Percentiles rank a stretch among this genome's conserved stretches.
Conservation (phyloP, 2,113 vertebrate species). For the Physeter macrocephalus region DNA sequence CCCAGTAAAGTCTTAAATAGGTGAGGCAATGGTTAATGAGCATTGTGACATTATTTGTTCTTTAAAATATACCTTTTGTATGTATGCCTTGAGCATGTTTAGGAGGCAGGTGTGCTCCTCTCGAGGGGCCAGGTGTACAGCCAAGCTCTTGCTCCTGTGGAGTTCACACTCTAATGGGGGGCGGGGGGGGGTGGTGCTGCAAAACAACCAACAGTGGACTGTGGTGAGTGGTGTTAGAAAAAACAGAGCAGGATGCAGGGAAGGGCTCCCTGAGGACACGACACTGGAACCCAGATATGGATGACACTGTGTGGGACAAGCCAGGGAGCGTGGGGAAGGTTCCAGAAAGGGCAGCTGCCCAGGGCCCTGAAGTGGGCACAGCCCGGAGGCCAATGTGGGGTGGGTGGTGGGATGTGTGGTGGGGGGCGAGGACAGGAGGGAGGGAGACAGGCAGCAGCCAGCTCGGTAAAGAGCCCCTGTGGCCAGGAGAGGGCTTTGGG, state of each 20-base stretch:
- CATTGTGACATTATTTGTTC: neutral
- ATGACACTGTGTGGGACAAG: too few species aligned
- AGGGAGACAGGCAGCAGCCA: neutral
- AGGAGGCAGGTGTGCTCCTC: neutral
- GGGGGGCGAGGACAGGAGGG: accelerated
- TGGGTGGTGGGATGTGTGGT: accelerated
- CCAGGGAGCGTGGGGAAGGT: neutral
- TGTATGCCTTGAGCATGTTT: neutral
- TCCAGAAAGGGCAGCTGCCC: neutral
- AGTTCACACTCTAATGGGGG: neutral
- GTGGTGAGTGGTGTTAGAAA: neutral
- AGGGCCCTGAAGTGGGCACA: too few species aligned
- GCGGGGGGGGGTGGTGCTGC: neutral
- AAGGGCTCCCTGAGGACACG: neutral
- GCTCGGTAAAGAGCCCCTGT: neutral
- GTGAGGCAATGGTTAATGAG: neutral
- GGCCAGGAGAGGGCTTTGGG: neutral
- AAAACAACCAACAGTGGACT: neutral
- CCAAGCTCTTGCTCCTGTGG: neutral
- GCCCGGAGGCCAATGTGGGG: neutral
- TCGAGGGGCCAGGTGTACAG: too few species aligned
- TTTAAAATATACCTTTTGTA: neutral
- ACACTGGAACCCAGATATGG: neutral
- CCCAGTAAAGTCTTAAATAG: neutral
- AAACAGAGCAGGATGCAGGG: neutral